phyloP scores from a whole-genome alignment of 2,113 vertebrate genomes.

The Epinephelus cyanopodus region DNA sequence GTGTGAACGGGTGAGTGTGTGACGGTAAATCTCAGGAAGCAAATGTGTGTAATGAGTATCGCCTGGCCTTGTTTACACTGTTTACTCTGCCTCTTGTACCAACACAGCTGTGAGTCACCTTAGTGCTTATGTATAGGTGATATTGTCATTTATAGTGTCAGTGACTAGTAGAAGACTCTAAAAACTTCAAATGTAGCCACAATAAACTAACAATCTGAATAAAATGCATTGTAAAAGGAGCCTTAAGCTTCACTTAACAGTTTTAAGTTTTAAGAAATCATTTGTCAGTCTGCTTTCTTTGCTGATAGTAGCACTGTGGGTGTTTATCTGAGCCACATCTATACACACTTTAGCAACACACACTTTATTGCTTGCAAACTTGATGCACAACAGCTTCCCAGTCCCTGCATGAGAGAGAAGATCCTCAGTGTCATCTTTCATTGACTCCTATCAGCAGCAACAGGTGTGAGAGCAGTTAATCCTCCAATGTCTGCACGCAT shows the following conservation, averaged over 20 bases:
- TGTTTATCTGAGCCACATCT: not conserved
- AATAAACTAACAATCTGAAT: not conserved
- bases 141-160: not conserved
- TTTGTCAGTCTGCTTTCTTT: not conserved
- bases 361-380: not conserved
- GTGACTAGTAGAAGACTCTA: not conserved
- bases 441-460: constrained; percentile 43
- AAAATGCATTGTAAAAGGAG: not conserved
- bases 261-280: not conserved
- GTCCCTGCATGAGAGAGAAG: not conserved
- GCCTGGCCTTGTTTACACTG: constrained; percentile 52
- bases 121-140: not conserved
- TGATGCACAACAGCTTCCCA: not conserved
- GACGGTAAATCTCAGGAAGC: not conserved
- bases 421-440: constrained; percentile 29
- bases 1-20: not conserved
- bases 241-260: not conserved
- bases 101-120: not conserved
- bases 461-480: constrained; percentile 61
- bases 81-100: constrained; percentile 22
- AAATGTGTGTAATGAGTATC: not conserved
- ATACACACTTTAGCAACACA: not conserved
- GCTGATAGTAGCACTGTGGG: not conserved
- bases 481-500: not conserved
- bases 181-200: not conserved